Percentiles rank a stretch among this genome's conserved stretches.
These are phyloP conservation scores for Botia kubotai DNA, from an alignment of 2,797 vertebrate genomes.

Conservation along the genomic window DNA sequence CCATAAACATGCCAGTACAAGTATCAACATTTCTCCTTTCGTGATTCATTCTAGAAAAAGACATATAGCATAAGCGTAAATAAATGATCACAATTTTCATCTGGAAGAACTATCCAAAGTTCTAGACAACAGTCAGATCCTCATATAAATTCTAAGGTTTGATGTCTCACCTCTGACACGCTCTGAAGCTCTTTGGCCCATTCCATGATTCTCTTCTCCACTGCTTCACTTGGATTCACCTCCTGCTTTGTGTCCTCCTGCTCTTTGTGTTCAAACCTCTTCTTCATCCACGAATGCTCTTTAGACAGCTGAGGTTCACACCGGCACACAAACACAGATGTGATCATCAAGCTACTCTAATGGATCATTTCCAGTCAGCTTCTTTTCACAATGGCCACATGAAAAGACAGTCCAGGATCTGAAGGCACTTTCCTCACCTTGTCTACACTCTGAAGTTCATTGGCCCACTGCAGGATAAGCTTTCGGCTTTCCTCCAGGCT, in stretches of 20 bases:
- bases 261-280: slow-evolving; percentile 36
- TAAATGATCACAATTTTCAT: no score
- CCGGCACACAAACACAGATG: not conserved
- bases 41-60: no score
- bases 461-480: slow-evolving; percentile 78
- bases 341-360: no score
- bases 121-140: not conserved
- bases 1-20: no score
- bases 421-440: slow-evolving; percentile 58
- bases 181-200: slow-evolving; percentile 79
- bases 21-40: no score
- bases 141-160: not conserved
- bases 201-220: slow-evolving; percentile 69
- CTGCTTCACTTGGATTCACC: slow-evolving; percentile 46
- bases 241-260: slow-evolving; percentile 27
- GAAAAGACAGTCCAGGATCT: not conserved
- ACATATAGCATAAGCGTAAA: no score
- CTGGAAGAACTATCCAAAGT: not conserved
- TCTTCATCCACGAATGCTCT: slow-evolving; percentile 51
- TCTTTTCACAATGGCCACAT: not conserved
- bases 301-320: slow-evolving; percentile 63
- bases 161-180: slow-evolving; percentile 71
- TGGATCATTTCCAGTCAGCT: no score
- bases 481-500: slow-evolving; percentile 79
- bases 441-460: slow-evolving; percentile 74